phyloP scores from a whole-genome alignment of 2,797 vertebrate genomes.

The Mormyrops attenuatus region DNA sequence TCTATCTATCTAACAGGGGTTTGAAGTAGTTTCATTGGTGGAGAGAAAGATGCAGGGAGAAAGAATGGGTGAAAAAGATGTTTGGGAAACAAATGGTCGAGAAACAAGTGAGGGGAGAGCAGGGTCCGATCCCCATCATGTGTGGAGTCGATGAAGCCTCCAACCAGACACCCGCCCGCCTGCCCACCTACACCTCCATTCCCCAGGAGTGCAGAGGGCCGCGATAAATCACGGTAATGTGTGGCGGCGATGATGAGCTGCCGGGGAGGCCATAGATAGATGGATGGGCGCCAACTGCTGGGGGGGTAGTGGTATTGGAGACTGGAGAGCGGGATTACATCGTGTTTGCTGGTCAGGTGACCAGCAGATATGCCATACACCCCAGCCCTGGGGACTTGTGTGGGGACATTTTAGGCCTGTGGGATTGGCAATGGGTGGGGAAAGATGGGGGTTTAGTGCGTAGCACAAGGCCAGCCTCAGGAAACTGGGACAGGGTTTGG shows the following conservation, averaged over 20 bases:
- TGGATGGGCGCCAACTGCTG: conserved; percentile 58
- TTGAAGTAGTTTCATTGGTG: background rate
- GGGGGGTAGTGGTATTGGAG: conserved; percentile 25
- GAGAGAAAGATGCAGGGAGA: conserved; percentile 26
- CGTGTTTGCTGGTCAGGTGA: conserved; percentile 76
- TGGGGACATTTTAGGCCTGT: background rate
- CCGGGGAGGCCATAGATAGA: conserved; percentile 54
- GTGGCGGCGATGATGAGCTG: conserved; percentile 70
- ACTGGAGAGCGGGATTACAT: background rate
- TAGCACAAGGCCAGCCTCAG: background rate
- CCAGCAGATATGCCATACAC: conserved; percentile 63
- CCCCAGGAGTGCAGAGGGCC: conserved; percentile 43
- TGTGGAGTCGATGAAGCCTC: conserved; percentile 63
- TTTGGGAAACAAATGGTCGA: conserved; percentile 30
- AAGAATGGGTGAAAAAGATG: conserved; percentile 22
- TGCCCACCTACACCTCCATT: conserved; percentile 51
- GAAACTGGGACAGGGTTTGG: background rate
- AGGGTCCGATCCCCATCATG: conserved; percentile 74
- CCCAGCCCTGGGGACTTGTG: background rate
- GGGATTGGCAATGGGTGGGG: background rate
- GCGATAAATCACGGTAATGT: conserved; percentile 97
- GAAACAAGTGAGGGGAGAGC: conserved; percentile 7
- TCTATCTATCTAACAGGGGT: background rate
- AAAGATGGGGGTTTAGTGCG: background rate
- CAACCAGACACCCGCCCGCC: conserved; percentile 49